Evolutionary conservation across 2,888 invertebrate genomes (phyloP), one percentile per base, ranked within the genome.

Genomic region (Calephelis perditalis): DNA sequence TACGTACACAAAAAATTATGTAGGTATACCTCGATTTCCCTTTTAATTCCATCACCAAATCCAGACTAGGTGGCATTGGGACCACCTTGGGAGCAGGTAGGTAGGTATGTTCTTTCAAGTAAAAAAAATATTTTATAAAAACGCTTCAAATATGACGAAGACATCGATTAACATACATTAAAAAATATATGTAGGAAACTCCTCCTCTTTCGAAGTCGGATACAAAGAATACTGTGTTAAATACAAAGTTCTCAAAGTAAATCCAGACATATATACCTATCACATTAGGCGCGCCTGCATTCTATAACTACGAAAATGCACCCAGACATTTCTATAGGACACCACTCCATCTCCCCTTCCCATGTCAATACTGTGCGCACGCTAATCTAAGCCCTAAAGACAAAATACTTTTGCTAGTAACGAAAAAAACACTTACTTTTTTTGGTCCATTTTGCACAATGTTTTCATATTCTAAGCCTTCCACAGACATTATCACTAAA

Each of bases 381-480:
- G 62, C 58, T 66, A 63, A 58, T 46, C 26, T 54, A 63, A 62
- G 44, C 59, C 60, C 59, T 63, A 64, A 59, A 59, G 64, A 52
- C 43, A 8, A 61, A 57, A 44, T 44, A 57, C 44, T 12, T 26
- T 56, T 49, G 44, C 26, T 37, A 11, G 37, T 46, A 60, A 61
- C 59, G 47, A 37, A n/a, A 35, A 72, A 59, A 68, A 49, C 54
- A 86, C 91, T 92, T 80, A 93, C 93, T 92, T 93, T 93, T 87
- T 91, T 91, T 63, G 93, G 93, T 72, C 93, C 93, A 83, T 92
- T 92, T 78, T 93, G 92, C 72, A 92, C 91, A 71, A 92, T 91
- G 80, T 89, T 92, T 75, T 93, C 93, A 82, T 93, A 93, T 87
- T 93, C 93, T 83, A 92, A 87, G 75, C 92, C 93, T 83, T 93